Evolutionary conservation across 2,888 invertebrate genomes (phyloP), one percentile per base, ranked within the genome.

Genomic region (Trachelus iudaicus): DNA sequence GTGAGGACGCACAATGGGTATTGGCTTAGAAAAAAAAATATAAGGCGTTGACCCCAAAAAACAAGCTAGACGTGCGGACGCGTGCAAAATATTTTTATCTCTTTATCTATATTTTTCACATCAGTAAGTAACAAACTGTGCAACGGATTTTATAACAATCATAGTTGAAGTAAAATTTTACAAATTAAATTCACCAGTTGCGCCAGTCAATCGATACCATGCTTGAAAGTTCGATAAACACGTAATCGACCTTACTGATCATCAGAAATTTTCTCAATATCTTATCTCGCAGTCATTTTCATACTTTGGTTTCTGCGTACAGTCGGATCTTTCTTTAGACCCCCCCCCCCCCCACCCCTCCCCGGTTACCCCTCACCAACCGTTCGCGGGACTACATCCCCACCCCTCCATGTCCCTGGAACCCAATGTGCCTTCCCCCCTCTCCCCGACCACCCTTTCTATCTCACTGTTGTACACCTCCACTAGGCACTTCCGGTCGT

Each of bases 401-500:
- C 40, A 71, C 31, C 73, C 4, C 13, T 15, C 4, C 73, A 35
- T 13, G 23, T 73, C 77, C 68, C 9, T 13, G 33, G 33, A 76
- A 23, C 37, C 56, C 34, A 76, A 71, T 81, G 83, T 56, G 23
- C 15, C 1, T 15, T 23, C 15, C 4, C 37, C 1, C 12, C 12
- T n/a, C n/a, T n/a, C 4, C 13, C 1, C 37, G 13, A 4, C 13
- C 40, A 1, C 40, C 40, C 2, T 9, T 9, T 23, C 15, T 56
- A 56, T 23, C 56, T 56, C 23, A 23, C 9, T 23, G 2, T 9
- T 23, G 0, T 23, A 23, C 56, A 23, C 56, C 56, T 56, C 56
- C 56, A 56, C 56, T 56, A 15, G 56, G 9, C 9, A 87, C 85
- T 87, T 88, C 85, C 85, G 88, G 87, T 87, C 87, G 83, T 88